A percentile compares a stretch with the other conserved stretches of the same genome.
phyloP scores from a whole-genome alignment of 2,888 invertebrate species.

The Argyresthia goedartella region DNA sequence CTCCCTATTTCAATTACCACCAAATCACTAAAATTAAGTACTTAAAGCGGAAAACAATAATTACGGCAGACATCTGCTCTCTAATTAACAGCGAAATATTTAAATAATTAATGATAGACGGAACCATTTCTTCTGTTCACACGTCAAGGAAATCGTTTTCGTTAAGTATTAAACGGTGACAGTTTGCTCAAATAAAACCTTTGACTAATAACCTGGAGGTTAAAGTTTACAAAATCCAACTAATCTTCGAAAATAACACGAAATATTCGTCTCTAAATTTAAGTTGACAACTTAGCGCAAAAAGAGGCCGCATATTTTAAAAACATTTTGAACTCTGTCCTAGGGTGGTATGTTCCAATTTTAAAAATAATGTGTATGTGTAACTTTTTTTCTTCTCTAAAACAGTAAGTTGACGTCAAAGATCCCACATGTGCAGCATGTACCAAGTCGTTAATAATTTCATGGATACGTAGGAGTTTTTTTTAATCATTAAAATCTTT shows the following conservation, averaged over 20 bases:
- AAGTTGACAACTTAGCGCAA: constrained; percentile 27
- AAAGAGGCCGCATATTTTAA: constrained; percentile 8
- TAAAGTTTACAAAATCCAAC: constrained; percentile 27
- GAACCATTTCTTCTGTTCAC: constrained; percentile 15
- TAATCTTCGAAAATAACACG: constrained; percentile 24
- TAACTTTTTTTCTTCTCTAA: constrained; percentile 18
- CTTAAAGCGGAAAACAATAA: neutral
- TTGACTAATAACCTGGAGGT: constrained; percentile 38
- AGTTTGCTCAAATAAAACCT: constrained; percentile 41
- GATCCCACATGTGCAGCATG: constrained; percentile 51
- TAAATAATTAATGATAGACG: neutral
- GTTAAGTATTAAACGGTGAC: constrained; percentile 32
- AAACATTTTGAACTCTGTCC: constrained; percentile 20
- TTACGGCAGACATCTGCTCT: constrained; percentile 4
- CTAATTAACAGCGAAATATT: neutral
- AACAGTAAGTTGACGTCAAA: constrained; percentile 28
- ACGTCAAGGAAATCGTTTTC: constrained; percentile 24
- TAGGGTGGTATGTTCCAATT: constrained; percentile 4
- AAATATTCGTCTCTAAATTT: constrained; percentile 44
- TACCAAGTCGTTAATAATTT: constrained; percentile 48
- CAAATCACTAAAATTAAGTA: neutral
- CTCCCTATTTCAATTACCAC: neutral
- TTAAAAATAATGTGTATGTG: neutral
- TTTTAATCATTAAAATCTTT: no score
- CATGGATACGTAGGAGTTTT: no score